Evolutionary conservation across 2,888 invertebrate species (phyloP).

Genomic region (Sesamia inferens): DNA sequence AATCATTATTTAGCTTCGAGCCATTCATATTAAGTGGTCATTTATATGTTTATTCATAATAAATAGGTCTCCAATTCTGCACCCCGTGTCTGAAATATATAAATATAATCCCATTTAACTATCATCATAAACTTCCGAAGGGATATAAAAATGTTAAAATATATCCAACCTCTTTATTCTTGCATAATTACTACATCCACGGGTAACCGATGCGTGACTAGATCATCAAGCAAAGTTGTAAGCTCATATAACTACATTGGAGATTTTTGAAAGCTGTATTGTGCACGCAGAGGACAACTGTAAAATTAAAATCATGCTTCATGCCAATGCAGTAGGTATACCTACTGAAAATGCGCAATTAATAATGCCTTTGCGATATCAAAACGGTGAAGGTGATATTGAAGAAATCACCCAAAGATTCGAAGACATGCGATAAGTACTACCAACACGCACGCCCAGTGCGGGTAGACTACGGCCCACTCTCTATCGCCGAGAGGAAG

Average conservation of each 20-base stretch:
- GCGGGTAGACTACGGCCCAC: no score
- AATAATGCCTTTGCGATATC: background rate
- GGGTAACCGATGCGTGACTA: background rate
- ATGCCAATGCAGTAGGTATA: background rate
- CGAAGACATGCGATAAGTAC: no score
- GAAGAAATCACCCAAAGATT: no score
- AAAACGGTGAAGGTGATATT: no score
- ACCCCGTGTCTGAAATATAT: background rate
- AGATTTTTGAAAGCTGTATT: background rate
- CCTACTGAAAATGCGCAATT: slow-evolving; percentile 8
- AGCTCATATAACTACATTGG: background rate
- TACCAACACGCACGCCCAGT: no score
- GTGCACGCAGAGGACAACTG: background rate
- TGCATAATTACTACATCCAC: slow-evolving; percentile 1
- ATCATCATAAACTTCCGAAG: slow-evolving; percentile 5
- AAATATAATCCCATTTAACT: slow-evolving; percentile 1
- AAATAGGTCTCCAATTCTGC: background rate
- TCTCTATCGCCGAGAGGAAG: no score
- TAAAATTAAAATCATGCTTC: background rate
- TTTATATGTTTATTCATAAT: background rate
- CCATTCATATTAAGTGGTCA: background rate
- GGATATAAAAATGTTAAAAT: slow-evolving; percentile 22
- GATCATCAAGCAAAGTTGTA: background rate
- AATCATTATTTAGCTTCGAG: background rate
- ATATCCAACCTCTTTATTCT: background rate